Evolutionary conservation across 2,888 invertebrate genomes (phyloP).

Genomic region (Asteroscopus sphinx): DNA sequence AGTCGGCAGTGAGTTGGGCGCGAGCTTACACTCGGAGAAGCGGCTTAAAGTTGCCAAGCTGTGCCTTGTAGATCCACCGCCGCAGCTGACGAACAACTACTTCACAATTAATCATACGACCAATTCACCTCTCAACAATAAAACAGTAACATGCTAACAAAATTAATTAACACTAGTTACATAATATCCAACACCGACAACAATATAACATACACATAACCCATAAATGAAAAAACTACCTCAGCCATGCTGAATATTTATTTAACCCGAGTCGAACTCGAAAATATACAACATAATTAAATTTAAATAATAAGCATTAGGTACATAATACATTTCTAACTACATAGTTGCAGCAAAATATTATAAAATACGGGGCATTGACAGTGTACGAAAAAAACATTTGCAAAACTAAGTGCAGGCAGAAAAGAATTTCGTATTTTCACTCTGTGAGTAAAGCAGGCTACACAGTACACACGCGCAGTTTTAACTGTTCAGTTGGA

Average conservation of each 20-base stretch:
- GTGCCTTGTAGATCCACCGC: conserved; percentile 5
- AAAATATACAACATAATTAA: conserved; percentile 57
- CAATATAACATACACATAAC: conserved; percentile 50
- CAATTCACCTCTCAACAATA: conserved; percentile 12
- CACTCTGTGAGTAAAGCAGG: not conserved
- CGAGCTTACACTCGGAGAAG: conserved; percentile 17
- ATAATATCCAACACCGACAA: conserved; percentile 45
- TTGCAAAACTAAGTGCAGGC: not conserved
- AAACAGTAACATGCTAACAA: conserved; percentile 13
- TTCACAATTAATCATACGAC: not conserved
- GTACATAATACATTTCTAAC: conserved; percentile 2
- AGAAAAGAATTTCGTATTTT: not conserved
- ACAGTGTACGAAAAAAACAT: conserved; percentile 7
- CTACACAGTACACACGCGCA: too few species aligned
- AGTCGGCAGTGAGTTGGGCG: conserved; percentile 12
- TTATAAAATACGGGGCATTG: conserved; percentile 3
- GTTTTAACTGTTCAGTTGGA: too few species aligned
- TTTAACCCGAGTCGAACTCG: conserved; percentile 77
- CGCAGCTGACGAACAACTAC: conserved; percentile 1
- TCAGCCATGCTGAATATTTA: conserved; percentile 80
- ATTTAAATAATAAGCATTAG: conserved; percentile 33
- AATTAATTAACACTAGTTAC: conserved; percentile 29
- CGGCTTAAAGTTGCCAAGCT: conserved; percentile 25
- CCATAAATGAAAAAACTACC: conserved; percentile 73
- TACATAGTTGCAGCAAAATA: conserved; percentile 20